A percentile compares a stretch with the other conserved stretches of the same genome.
phyloP scores from a whole-genome alignment of 2,888 invertebrate species.

The Aphodius sticticus region DNA sequence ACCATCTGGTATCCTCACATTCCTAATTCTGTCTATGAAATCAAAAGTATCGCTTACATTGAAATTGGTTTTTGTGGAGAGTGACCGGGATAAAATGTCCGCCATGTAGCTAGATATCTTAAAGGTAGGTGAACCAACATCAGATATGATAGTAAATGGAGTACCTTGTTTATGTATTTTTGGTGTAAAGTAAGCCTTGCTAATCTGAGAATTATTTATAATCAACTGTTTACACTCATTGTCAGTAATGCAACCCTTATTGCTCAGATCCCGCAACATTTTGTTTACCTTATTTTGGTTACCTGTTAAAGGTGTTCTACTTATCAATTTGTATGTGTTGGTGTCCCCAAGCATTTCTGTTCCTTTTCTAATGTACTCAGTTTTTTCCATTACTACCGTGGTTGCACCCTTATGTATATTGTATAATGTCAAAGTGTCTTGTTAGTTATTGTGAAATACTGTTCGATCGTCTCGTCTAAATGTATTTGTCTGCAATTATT shows the following conservation, averaged over 20 bases:
- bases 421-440: too few relatives aligned
- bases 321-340: not conserved
- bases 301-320: not conserved
- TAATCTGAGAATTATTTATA: slow-evolving; percentile 22
- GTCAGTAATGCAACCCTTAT: slow-evolving; percentile 15
- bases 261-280: not conserved
- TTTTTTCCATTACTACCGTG: slow-evolving; percentile 11
- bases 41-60: slow-evolving; percentile 1
- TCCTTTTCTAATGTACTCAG: not conserved
- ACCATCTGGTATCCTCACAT: not conserved
- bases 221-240: slow-evolving; percentile 7
- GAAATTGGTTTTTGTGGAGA: not conserved
- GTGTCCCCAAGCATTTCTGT: not conserved
- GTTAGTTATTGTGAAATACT: too few relatives aligned
- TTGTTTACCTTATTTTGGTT: not conserved
- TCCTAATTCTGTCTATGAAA: slow-evolving; percentile 4
- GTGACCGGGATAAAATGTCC: slow-evolving; percentile 12
- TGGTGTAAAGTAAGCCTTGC: slow-evolving; percentile 21
- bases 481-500: too few relatives aligned
- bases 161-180: slow-evolving; percentile 25
- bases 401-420: slow-evolving; percentile 10
- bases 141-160: slow-evolving; percentile 25
- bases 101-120: slow-evolving; percentile 19
- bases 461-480: too few relatives aligned
- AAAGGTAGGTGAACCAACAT: slow-evolving; percentile 21